These are phyloP conservation scores for Ariolimax columbianus DNA, from an alignment of 2,888 invertebrate species.

Conservation along the genomic window DNA sequence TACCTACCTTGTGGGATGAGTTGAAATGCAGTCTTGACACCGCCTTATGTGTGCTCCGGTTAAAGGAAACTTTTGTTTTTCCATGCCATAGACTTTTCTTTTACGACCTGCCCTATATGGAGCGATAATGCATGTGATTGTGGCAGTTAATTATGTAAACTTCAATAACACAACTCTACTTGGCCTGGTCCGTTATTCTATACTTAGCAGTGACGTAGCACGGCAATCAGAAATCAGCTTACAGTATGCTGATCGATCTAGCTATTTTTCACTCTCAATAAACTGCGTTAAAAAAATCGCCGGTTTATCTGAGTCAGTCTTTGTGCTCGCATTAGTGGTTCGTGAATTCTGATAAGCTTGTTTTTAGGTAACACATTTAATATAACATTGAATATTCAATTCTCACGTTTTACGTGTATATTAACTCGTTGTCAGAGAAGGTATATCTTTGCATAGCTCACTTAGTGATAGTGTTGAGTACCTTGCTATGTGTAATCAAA, in stretches of 20 bases:
- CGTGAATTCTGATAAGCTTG: background rate
- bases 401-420: background rate
- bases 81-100: no score
- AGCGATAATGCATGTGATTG: background rate
- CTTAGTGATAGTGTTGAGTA: background rate
- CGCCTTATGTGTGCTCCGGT: no score
- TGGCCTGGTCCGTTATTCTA: background rate
- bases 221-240: no score
- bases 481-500: background rate
- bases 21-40: no score
- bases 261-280: background rate
- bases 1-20: no score
- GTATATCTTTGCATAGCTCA: background rate
- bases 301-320: background rate
- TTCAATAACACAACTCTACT: background rate
- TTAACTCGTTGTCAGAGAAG: background rate
- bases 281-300: background rate
- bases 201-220: no score
- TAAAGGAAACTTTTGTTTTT: no score
- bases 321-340: background rate
- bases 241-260: background rate
- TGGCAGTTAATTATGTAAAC: background rate
- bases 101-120: no score
- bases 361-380: background rate
- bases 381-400: background rate